Conservation (phyloP, 1,140 invertebrate genomes). For the Oryzaephilus surinamensis region DNA sequence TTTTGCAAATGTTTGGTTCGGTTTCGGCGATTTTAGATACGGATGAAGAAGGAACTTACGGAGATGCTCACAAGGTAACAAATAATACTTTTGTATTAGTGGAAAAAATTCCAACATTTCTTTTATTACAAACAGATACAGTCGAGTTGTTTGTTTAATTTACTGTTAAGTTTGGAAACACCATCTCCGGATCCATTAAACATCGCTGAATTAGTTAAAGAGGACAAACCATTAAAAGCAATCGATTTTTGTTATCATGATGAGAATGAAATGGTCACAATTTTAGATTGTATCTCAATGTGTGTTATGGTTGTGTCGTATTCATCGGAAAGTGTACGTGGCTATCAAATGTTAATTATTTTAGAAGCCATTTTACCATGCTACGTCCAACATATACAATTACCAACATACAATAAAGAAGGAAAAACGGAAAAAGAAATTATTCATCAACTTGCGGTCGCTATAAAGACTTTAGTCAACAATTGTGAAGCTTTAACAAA, state of each 20-base stretch:
- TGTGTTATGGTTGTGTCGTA: conserved; percentile 98
- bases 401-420: conserved; percentile 76
- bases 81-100: conserved; percentile 6
- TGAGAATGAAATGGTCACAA: conserved; percentile 87
- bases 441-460: conserved; percentile 85
- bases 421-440: conserved; percentile 88
- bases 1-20: conserved; percentile 97
- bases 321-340: conserved; percentile 86
- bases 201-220: conserved; percentile 90
- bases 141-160: conserved; percentile 78
- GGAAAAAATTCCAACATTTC: neutral
- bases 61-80: conserved; percentile 81
- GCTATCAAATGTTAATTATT: conserved; percentile 97
- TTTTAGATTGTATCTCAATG: conserved; percentile 86
- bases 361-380: conserved; percentile 93
- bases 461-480: conserved; percentile 91
- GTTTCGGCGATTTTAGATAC: conserved; percentile 93
- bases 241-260: conserved; percentile 97
- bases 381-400: conserved; percentile 87
- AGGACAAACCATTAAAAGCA: conserved; percentile 91
- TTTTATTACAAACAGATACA: conserved; percentile 55
- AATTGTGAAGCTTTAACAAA: conserved; percentile 94
- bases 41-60: conserved; percentile 74
- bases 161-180: conserved; percentile 81
- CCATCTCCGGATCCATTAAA: conserved; percentile 89